Percentiles rank a stretch among this genome's conserved stretches.
These are phyloP conservation scores for Geococcyx californianus DNA, from an alignment of 2,113 vertebrate species.

Conservation along the genomic window DNA sequence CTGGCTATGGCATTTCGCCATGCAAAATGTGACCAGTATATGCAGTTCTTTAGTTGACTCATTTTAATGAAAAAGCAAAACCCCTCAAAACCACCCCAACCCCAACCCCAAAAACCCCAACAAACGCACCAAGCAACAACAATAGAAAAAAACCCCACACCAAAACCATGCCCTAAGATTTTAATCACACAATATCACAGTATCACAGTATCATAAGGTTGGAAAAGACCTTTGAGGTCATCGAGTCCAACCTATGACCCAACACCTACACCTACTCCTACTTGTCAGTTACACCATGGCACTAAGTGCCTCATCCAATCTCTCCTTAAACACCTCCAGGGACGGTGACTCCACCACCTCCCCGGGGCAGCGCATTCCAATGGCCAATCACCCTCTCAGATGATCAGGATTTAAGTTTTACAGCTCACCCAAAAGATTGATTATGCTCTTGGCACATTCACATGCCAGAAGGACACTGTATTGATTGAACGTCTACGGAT, in stretches of 20 bases:
- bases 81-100: no score
- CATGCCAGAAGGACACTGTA: conserved; percentile 10
- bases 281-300: no score
- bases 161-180: background rate
- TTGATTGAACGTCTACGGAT: conserved; percentile 32
- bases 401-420: background rate
- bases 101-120: background rate
- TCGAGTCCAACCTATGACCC: no score
- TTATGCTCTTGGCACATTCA: background rate
- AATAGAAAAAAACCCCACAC: background rate
- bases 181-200: no score
- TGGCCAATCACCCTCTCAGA: no score
- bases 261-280: no score
- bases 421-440: background rate
- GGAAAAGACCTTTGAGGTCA: no score
- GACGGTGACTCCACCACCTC: no score
- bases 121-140: background rate
- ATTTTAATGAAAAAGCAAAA: background rate
- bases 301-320: no score
- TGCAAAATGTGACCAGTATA: background rate
- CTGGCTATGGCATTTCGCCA: background rate
- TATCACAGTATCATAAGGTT: no score
- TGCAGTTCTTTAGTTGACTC: background rate
- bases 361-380: no score
- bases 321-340: no score